A percentile compares a stretch with the other conserved stretches of the same genome.
These are phyloP conservation scores for Carposina sasakii DNA, from an alignment of 1,140 invertebrate genomes.

Conservation along the genomic window DNA sequence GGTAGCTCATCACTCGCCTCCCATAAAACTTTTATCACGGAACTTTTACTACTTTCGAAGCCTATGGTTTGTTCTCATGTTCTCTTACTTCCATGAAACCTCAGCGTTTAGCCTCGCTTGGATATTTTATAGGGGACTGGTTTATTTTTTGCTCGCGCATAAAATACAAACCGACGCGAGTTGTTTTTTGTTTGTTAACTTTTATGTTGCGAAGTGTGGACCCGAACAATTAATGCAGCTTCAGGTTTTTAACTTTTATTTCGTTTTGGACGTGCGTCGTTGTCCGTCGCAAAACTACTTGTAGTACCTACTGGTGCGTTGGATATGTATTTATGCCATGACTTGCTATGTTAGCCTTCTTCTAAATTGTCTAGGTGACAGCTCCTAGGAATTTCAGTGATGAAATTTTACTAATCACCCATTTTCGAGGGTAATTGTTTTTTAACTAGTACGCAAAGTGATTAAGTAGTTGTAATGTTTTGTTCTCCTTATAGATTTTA, in stretches of 20 bases:
- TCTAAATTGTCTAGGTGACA: too few species aligned
- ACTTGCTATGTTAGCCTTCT: too few species aligned
- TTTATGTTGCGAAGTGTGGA: constrained; percentile 16
- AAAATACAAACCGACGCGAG: constrained; percentile 11
- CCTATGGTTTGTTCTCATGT: constrained; percentile 19
- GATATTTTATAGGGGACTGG: constrained; percentile 18
- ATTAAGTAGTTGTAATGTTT: background rate
- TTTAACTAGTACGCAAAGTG: too few species aligned
- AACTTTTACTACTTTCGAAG: constrained; percentile 10
- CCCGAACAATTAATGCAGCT: constrained; percentile 22
- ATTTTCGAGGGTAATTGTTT: too few species aligned
- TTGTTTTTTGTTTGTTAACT: constrained; percentile 20
- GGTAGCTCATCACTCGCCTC: constrained; percentile 31
- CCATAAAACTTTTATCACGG: constrained; percentile 23
- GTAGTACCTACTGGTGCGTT: too few species aligned
- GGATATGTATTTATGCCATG: too few species aligned
- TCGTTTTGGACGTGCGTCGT: too few species aligned
- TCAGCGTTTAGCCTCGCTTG: constrained; percentile 18
- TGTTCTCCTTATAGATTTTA: background rate
- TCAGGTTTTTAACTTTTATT: too few species aligned
- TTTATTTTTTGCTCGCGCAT: constrained; percentile 27
- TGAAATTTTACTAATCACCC: too few species aligned
- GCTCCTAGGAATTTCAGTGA: too few species aligned
- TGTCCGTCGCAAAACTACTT: too few species aligned
- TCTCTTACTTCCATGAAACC: constrained; percentile 10